Base-by-base conservation (phyloP, 2,888 invertebrate species). In the Allolobophora icterica region DNA sequence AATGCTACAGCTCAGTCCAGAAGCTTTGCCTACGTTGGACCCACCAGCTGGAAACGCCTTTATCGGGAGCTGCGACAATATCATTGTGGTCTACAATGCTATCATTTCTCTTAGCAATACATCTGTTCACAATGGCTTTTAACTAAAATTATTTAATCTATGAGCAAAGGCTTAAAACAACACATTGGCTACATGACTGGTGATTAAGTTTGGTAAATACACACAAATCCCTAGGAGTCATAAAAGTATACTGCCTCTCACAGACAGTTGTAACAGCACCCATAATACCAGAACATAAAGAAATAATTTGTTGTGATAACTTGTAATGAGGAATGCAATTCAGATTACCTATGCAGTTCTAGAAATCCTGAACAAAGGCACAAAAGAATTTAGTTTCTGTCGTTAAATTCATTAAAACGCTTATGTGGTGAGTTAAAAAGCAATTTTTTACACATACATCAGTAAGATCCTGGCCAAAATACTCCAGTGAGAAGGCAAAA, bases 381-480 rank as follows among this genome's bases (percentile, higher is more conserved):
- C 71, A 71, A 71, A 30, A 71, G 71, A 71, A n/a, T 71, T 1
- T 52, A 8, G 21, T 24, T 21, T 24, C 21, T n/a, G 71, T 71
- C n/a, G n/a, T 71, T n/a, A 71, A 71, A 8, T n/a, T 30, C 71
- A 71, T 30, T 8, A 71, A 71, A 71, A 30, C 71, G 13, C 30
- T 58, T 30, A 52, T 6, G 30, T 71, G 71, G 1, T n/a, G n/a
- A 52, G 30, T n/a, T 71, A n/a, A 71, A 8, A 30, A 71, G 71
- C 30, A 71, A n/a, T n/a, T 71, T 52, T 13, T 71, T n/a, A 71
- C 30, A 90, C 93, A 92, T 92, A 95, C 95, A 93, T 95, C 94
- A 87, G 94, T 93, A 91, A 97, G 96, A 95, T 97, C 97, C 91
- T 95, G 95, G 91, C 96, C 95, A 92, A 93, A 93, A 90, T 93